phyloP scores from a whole-genome alignment of 2,888 invertebrate species.

The Agrilus biguttatus region DNA sequence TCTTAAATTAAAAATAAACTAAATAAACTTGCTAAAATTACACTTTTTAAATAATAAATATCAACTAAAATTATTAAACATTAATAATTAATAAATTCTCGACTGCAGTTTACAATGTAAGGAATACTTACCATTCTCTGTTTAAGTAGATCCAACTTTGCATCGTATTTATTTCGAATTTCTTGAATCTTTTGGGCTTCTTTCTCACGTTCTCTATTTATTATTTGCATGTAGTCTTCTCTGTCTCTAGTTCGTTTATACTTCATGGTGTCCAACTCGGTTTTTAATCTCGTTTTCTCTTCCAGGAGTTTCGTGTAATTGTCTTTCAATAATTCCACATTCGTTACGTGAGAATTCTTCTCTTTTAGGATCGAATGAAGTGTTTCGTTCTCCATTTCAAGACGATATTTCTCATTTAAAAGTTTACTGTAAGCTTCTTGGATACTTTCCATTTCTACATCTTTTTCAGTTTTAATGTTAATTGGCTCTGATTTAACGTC shows the following conservation, averaged over 20 bases:
- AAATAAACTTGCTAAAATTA: constrained; percentile 1
- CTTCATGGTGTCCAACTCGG: constrained; percentile 27
- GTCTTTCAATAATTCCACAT: constrained; percentile 21
- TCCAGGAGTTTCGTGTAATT: constrained; percentile 27
- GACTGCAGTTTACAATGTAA: too few species aligned
- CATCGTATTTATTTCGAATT: constrained; percentile 51
- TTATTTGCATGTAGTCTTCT: constrained; percentile 23
- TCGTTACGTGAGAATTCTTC: constrained; percentile 15
- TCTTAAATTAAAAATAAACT: constrained; percentile 34
- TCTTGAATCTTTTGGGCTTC: constrained; percentile 35
- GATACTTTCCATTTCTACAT: constrained; percentile 15
- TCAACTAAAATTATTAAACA: background rate
- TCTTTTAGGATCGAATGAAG: constrained; percentile 19
- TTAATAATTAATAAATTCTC: too few species aligned
- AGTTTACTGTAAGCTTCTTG: constrained; percentile 22
- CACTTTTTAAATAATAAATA: background rate
- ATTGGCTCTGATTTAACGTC: constrained; percentile 2
- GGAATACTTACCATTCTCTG: constrained; percentile 60
- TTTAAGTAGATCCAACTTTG: constrained; percentile 65
- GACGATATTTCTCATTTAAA: constrained; percentile 21
- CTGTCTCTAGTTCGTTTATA: constrained; percentile 25
- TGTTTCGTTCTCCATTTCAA: constrained; percentile 22
- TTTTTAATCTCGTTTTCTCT: constrained; percentile 25
- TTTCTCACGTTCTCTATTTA: constrained; percentile 23
- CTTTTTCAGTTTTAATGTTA: constrained; percentile 6